A percentile compares a stretch with the other conserved stretches of the same genome.
These are phyloP conservation scores for Theretra japonica DNA, from an alignment of 2,888 invertebrate species.

Conservation along the genomic window DNA sequence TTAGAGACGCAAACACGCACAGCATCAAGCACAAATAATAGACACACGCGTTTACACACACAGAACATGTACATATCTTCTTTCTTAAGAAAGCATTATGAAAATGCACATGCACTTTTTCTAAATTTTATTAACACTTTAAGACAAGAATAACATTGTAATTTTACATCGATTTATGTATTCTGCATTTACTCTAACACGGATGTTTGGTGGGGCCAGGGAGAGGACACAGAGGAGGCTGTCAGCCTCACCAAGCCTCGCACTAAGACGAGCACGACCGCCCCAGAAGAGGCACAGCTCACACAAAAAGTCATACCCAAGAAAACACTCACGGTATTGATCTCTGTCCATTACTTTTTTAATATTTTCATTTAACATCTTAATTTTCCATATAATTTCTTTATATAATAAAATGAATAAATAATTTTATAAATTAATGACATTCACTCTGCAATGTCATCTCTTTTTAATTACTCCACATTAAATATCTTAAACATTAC, in stretches of 20 bases:
- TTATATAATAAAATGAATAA: neutral
- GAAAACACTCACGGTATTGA: slow-evolving; percentile 80
- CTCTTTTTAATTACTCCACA: slow-evolving; percentile 14
- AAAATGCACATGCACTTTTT: slow-evolving; percentile 31
- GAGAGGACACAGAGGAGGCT: slow-evolving; percentile 80
- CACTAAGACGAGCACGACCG: slow-evolving; percentile 80
- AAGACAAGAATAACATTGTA: slow-evolving; percentile 32
- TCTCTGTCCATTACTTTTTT: slow-evolving; percentile 50
- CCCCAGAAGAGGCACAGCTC: slow-evolving; percentile 80
- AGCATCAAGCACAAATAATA: slow-evolving; percentile 13
- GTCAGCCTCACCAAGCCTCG: slow-evolving; percentile 78
- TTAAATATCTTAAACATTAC: slow-evolving; percentile 2
- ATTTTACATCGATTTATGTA: slow-evolving; percentile 38
- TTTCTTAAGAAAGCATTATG: slow-evolving; percentile 31
- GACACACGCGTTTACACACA: slow-evolving; percentile 1
- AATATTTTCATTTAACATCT: slow-evolving; percentile 65
- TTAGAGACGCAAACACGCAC: slow-evolving; percentile 7
- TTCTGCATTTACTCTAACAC: slow-evolving; percentile 44
- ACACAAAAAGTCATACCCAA: slow-evolving; percentile 81
- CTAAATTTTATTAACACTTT: slow-evolving; percentile 28
- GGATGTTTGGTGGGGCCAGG: slow-evolving; percentile 65
- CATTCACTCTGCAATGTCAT: slow-evolving; percentile 19
- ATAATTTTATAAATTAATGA: neutral
- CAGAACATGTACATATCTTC: neutral
- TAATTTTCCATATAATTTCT: slow-evolving; percentile 7